Percentiles rank a stretch among this genome's conserved stretches.
Evolutionary conservation across 2,113 vertebrate genomes (phyloP).

Genomic region (Coptodon bakossiorum): DNA sequence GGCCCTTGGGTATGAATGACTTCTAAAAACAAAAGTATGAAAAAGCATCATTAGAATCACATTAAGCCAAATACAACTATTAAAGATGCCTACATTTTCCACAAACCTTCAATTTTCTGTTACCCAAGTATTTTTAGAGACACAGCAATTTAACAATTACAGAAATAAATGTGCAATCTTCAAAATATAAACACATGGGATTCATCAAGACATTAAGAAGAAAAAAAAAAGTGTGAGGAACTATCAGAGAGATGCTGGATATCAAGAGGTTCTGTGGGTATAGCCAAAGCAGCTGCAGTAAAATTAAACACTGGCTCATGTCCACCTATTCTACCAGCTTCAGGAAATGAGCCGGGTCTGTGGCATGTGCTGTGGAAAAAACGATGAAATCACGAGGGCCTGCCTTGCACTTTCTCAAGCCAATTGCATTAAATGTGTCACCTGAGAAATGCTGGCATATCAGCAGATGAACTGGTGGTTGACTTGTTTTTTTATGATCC

Average conservation of each 20-base stretch:
- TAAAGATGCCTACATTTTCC: background rate
- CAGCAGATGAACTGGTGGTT: background rate
- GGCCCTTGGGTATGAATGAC: conserved; percentile 95
- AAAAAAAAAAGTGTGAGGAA: background rate
- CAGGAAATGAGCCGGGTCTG: conserved; percentile 53
- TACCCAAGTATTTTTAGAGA: background rate
- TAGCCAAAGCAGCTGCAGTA: conserved; percentile 25
- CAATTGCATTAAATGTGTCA: conserved; percentile 14
- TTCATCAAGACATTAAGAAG: background rate
- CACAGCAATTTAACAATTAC: background rate
- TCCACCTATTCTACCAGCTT: conserved; percentile 44
- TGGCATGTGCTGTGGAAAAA: conserved; percentile 51
- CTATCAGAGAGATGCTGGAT: background rate
- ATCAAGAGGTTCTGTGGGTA: background rate
- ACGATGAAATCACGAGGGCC: conserved; percentile 16
- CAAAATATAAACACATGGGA: background rate
- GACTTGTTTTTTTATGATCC: background rate
- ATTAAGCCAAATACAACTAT: background rate
- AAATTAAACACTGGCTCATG: conserved; percentile 38
- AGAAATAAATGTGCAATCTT: background rate
- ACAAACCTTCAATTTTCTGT: background rate
- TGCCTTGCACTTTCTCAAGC: conserved; percentile 17
- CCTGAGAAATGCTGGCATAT: background rate
- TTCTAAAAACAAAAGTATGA: conserved; percentile 67
- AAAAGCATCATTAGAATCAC: background rate